Conservation (phyloP, 1,140 invertebrate genomes). For the Drosophila melanogaster region Release_6_plus_ISO1_MT NT_033777.3:10356501-10357000, state of each 20-base stretch:
- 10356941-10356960: constrained; percentile 47
- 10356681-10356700: constrained; percentile 59
- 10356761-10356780: too few species aligned
- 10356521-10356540: constrained; percentile 18
- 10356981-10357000: constrained; percentile 33
- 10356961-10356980: constrained; percentile 33
- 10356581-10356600: constrained; percentile 33
- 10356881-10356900: constrained; percentile 12
- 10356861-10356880: background rate
- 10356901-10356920: constrained; percentile 69
- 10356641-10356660: constrained; percentile 32
- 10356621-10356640: background rate
- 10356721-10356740: background rate
- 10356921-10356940: constrained; percentile 78
- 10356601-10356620: background rate
- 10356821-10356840: constrained; percentile 33
- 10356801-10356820: too few species aligned
- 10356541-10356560: constrained; percentile 4
- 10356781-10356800: too few species aligned
- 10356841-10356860: background rate
- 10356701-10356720: background rate
- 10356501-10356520: constrained; percentile 65
- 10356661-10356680: constrained; percentile 67
- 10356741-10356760: too few species aligned
- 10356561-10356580: constrained; percentile 1